A percentile compares a stretch with the other conserved stretches of the same genome.
Conservation (phyloP, 2,797 vertebrate genomes). For the Peromyscus nudipes region DNA sequence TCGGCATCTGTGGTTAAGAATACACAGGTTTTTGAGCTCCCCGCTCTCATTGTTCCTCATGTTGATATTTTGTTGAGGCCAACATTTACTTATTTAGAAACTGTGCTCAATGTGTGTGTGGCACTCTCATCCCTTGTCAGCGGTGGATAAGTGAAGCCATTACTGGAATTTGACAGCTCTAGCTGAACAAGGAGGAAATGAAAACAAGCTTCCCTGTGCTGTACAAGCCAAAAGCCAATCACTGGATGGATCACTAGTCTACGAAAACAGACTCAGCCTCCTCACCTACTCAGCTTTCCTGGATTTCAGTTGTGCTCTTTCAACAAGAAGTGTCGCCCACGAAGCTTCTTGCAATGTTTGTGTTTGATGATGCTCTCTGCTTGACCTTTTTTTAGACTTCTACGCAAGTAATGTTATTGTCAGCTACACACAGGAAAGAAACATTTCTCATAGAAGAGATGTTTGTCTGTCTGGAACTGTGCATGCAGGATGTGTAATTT, state of each 20-base stretch:
- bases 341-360: background rate
- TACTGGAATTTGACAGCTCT: slow-evolving; percentile 40
- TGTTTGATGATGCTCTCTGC: background rate
- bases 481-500: background rate
- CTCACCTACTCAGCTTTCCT: background rate
- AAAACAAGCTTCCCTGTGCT: slow-evolving; percentile 10
- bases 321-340: background rate
- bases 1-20: background rate
- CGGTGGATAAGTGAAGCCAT: background rate
- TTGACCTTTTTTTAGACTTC: background rate
- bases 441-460: slow-evolving; percentile 44
- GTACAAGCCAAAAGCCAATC: slow-evolving; percentile 46
- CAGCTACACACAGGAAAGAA: background rate
- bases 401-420: background rate
- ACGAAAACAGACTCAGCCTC: background rate
- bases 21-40: background rate
- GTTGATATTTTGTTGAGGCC: background rate
- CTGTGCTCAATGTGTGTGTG: background rate
- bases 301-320: background rate
- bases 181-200: background rate
- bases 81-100: slow-evolving; percentile 15
- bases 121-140: background rate
- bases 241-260: background rate
- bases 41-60: background rate
- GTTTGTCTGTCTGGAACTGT: background rate